Conservation (phyloP, 2,888 invertebrate species). For the Nebria salina region DNA sequence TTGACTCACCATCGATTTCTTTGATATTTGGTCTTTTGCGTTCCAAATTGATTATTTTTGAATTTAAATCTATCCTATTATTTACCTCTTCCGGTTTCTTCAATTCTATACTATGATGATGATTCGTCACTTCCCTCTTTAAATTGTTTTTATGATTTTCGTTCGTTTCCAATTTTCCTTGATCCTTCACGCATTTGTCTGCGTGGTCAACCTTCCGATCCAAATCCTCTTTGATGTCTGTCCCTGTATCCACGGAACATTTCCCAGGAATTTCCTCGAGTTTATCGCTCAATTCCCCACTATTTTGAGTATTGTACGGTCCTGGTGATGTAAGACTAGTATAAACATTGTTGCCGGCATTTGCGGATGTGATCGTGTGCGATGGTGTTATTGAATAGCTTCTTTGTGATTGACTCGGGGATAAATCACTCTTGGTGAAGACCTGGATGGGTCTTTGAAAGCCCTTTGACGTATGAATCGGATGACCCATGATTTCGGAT, state of each 20-base stretch:
- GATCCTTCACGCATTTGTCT: too few species aligned
- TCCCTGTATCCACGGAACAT: not conserved
- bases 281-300: not conserved
- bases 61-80: not conserved
- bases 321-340: not conserved
- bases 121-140: not conserved
- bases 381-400: conserved; percentile 49
- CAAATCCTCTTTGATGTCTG: not conserved
- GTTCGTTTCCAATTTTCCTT: not conserved
- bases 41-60: not conserved
- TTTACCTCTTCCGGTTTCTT: not conserved
- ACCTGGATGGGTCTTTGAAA: conserved; percentile 84
- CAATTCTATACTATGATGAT: not conserved
- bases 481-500: conserved; percentile 83
- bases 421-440: conserved; percentile 62
- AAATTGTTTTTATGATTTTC: not conserved
- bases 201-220: too few species aligned
- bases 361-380: conserved; percentile 37
- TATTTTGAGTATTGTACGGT: not conserved
- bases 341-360: not conserved
- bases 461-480: conserved; percentile 85
- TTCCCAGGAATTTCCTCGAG: not conserved
- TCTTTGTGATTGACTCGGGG: conserved; percentile 59
- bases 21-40: not conserved
- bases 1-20: not conserved